These are phyloP conservation scores for Cryptocephalus primarius DNA, from an alignment of 2,888 invertebrate species.

Conservation along the genomic window DNA sequence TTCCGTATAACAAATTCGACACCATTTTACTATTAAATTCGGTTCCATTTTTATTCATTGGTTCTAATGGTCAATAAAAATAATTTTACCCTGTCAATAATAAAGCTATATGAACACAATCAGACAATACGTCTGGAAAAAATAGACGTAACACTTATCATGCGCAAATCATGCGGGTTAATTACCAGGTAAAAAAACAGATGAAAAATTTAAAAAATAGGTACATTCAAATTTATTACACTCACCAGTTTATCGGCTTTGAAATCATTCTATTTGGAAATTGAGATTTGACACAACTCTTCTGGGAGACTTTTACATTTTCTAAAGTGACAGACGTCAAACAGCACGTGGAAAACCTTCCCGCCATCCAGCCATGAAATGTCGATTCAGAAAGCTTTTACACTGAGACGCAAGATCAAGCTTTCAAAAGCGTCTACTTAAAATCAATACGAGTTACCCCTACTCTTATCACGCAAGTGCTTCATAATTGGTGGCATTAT, in stretches of 20 bases:
- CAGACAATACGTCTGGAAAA: slow-evolving; percentile 8
- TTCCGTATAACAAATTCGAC: slow-evolving; percentile 55
- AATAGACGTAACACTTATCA: slow-evolving; percentile 31
- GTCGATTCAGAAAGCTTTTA: slow-evolving; percentile 15
- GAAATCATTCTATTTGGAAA: too few relatives aligned
- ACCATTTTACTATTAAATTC: slow-evolving; percentile 31
- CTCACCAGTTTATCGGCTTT: too few relatives aligned
- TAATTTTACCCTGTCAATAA: slow-evolving; percentile 5
- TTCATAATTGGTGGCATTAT: slow-evolving; percentile 13
- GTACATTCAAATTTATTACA: too few relatives aligned
- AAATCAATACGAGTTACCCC: slow-evolving; percentile 23
- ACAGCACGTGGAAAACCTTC: slow-evolving; percentile 29
- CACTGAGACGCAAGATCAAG: slow-evolving; percentile 7
- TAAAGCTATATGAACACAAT: slow-evolving; percentile 5
- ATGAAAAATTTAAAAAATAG: slow-evolving; percentile 9
- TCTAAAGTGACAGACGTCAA: slow-evolving; percentile 28
- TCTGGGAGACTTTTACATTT: too few relatives aligned
- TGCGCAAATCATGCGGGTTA: slow-evolving; percentile 18
- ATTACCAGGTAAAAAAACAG: background rate
- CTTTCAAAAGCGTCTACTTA: slow-evolving; percentile 16
- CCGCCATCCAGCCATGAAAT: slow-evolving; percentile 26
- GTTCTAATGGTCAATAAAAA: slow-evolving; percentile 8
- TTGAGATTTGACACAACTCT: too few relatives aligned
- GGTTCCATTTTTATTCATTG: slow-evolving; percentile 29
- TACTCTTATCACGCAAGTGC: slow-evolving; percentile 22